Base-by-base conservation (phyloP, 2,888 invertebrate species). In the Andrena praecox region DNA sequence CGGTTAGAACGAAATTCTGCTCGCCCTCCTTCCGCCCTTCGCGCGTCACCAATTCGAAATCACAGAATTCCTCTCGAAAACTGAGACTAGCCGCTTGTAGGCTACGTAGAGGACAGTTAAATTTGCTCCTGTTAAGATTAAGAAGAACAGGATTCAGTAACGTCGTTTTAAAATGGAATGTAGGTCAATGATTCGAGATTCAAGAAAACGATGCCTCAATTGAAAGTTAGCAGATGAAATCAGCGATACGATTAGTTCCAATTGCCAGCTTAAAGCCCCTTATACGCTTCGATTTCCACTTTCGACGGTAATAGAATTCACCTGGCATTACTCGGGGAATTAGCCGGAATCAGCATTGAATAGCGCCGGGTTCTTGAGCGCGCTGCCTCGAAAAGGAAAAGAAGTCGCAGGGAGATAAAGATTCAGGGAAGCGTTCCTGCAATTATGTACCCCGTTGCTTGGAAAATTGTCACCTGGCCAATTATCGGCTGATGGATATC, bases 271-370 rank as follows among this genome's bases (percentile, higher is more conserved):
- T 48, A 27, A 71, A 27, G 31, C 60, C 2, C 56, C 31, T 60
- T 66, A 52, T 10, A 24, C 56, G 48, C 35, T 27, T 56, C 33
- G 48, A 33, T 59, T 31, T 12, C 54, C 27, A 16, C 42, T 56
- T 63, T 62, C 56, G 33, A 27, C 50, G 31, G 27, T 59, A 33
- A 74, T 74, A 73, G 70, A 67, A 77, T 79, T 68, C 79, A 52
- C 42, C 35, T 54, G 59, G 77, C 52, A 76, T 48, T 78, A 78
- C 73, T 35, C 29, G 75, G n/a, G 29, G 77, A 82, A 84, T 84
- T 84, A 77, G 82, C 70, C 27, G 68, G 67, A 79, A 84, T 82
- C 74, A 79, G 64, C 77, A 84, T 82, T 77, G 76, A 84, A 82
- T 84, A 62, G 82, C 33, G 16, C 31, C 63, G 59, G 54, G 42